Base-by-base conservation (phyloP, 2,888 invertebrate genomes). In the Amphimallon solstitiale region DNA sequence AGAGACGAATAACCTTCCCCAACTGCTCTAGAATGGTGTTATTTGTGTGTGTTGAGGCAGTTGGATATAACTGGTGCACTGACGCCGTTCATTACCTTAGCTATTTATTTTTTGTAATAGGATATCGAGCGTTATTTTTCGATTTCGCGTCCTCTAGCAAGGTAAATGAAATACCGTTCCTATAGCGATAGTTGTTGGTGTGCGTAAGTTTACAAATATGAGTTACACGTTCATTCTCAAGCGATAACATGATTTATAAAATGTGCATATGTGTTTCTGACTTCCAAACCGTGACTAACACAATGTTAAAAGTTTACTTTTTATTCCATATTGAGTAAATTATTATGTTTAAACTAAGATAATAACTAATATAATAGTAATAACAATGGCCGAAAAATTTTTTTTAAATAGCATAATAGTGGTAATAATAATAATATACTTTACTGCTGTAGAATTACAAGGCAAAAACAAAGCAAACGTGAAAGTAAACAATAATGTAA, bases 1-100 rank as follows among this genome's bases (percentile, higher is more conserved):
- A 56, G 63, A 70, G 67, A 66, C 54, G 61, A 68, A 66, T 61
- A 70, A 68, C 68, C 68, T 71, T 63, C 59, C 46, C 40, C 29
- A 52, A 52, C 37, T 14, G n/a, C 35, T 17, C 15, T 19, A 52
- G 17, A 15, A 7, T n/a, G n/a, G n/a, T n/a, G n/a, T n/a, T n/a
- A n/a, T n/a, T n/a, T n/a, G n/a, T 35, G n/a, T 29, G 9, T n/a
- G 21, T 19, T 46, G 21, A n/a, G 19, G 21, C 7, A 19, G 21
- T 19, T 21, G 3, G 3, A 46, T 46, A 19, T 46, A 21, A 29
- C 29, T 5, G 9, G 6, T 29, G 6, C 29, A 5, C 29, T 29
- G 29, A 34, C 34, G 34, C 6, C 9, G 40, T n/a, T 40, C 1
- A 40, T 40, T 40, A 14, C 40, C 4, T n/a, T n/a, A n/a, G n/a